Conservation (phyloP, 2,888 invertebrate species). For the Timema podura region DNA sequence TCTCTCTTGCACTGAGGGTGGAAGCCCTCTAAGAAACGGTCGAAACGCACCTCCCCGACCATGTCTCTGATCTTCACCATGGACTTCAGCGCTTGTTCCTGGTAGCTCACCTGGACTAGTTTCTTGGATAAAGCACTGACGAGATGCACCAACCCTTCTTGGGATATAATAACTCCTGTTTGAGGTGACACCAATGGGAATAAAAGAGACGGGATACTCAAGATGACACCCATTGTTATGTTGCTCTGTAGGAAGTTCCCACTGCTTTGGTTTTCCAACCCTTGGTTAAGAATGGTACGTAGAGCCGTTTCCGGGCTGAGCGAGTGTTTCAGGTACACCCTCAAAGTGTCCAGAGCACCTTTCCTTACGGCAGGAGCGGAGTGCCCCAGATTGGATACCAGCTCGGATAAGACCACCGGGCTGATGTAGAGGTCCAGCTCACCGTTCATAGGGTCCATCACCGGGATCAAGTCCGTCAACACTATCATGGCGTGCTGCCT, state of each 20-base stretch:
- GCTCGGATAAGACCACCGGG: constrained; percentile 56
- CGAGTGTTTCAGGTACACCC: constrained; percentile 67
- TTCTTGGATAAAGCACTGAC: constrained; percentile 46
- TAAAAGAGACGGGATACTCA: constrained; percentile 61
- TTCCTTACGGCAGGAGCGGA: constrained; percentile 75
- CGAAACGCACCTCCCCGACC: constrained; percentile 63
- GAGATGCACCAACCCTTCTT: constrained; percentile 40
- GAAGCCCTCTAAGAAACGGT: constrained; percentile 47
- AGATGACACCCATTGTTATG: constrained; percentile 60
- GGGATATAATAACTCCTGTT: constrained; percentile 30
- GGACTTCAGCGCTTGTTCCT: constrained; percentile 65
- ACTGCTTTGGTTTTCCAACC: constrained; percentile 58
- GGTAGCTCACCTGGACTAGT: constrained; percentile 48
- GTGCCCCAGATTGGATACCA: constrained; percentile 76
- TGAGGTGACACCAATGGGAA: constrained; percentile 46
- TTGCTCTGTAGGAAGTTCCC: constrained; percentile 53
- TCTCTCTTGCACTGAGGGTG: constrained; percentile 51
- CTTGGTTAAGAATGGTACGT: constrained; percentile 59
- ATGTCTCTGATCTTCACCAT: constrained; percentile 65
- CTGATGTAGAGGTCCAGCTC: constrained; percentile 64
- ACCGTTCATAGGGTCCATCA: constrained; percentile 52
- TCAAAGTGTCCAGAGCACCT: constrained; percentile 70
- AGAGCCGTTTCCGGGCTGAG: constrained; percentile 64
- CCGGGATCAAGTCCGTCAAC: constrained; percentile 71
- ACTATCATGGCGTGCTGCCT: constrained; percentile 77